A percentile compares a stretch with the other conserved stretches of the same genome.
phyloP scores from a whole-genome alignment of 1,140 invertebrate species.

The Alviniconcha marisindica region DNA sequence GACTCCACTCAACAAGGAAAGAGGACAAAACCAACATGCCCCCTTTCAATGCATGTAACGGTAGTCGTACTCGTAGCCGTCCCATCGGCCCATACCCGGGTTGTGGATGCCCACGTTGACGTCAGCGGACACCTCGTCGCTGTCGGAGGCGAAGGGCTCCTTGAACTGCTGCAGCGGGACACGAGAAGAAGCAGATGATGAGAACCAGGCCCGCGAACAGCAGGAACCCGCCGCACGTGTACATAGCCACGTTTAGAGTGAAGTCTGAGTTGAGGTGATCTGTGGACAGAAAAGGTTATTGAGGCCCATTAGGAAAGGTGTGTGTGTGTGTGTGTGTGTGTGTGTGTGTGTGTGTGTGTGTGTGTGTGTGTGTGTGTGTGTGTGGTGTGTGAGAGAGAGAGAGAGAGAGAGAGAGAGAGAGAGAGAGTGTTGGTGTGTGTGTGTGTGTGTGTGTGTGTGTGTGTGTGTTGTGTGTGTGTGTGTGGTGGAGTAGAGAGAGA shows the following conservation, averaged over 20 bases:
- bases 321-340: too few relatives aligned
- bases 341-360: too few relatives aligned
- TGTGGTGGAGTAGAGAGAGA: too few relatives aligned
- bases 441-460: too few relatives aligned
- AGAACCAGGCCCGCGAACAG: constrained; percentile 4
- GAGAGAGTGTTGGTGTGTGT: background rate
- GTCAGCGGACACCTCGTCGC: background rate
- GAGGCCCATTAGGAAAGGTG: too few relatives aligned
- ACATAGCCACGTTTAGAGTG: background rate
- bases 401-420: too few relatives aligned
- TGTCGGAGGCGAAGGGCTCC: background rate
- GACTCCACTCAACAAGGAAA: too few relatives aligned
- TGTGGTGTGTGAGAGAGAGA: background rate
- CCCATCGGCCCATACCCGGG: background rate
- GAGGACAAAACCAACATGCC: too few relatives aligned
- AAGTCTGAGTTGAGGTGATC: constrained; percentile 1
- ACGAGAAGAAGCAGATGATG: background rate
- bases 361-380: background rate
- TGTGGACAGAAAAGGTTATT: background rate
- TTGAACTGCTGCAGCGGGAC: background rate
- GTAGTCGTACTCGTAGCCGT: background rate
- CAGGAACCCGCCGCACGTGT: background rate
- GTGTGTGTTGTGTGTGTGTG: background rate
- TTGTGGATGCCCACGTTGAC: background rate
- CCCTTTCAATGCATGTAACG: background rate